Evolutionary conservation across 2,888 invertebrate genomes (phyloP), one percentile per base, ranked within the genome.

Genomic region (Aspidiotus rigidus): DNA sequence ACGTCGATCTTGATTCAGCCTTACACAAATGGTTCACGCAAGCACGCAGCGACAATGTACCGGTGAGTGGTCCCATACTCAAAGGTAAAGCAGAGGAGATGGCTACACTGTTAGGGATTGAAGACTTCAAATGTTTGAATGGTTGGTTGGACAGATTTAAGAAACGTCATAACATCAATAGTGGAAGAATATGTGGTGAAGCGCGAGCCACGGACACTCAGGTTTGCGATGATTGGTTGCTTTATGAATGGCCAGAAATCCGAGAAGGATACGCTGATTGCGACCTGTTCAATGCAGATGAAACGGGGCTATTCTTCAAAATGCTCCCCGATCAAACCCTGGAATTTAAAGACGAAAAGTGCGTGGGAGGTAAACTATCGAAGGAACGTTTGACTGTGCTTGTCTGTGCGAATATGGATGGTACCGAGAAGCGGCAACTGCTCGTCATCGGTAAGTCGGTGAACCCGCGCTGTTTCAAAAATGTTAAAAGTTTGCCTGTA

Each of bases 361-460:
- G 77, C 69, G 72, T 71, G 17, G 76, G 76, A 40, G 76, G 77
- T 57, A 77, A 77, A 73, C 71, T 75, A 64, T 76, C 76, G 60
- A 77, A 77, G 72, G 74, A 71, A 15, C 41, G 69, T 28, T 28
- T 71, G n/a, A 71, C 64, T n/a, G 64, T 71, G 53, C 55, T 70
- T 53, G 13, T 71, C 57, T 75, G 67, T 41, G 61, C 42, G 44
- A 70, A 70, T 49, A 70, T 64, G 53, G 10, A 53, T 28, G 71
- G 71, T 13, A 57, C 62, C n/a, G 74, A 75, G 72, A 77, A 77
- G 76, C 72, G 73, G 39, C 63, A 44, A 44, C 73, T 72, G 44
- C 70, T 76, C 6, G 70, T 76, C n/a, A 77, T 77, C 41, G 77
- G 77, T 17, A 77, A 76, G 74, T 67, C 74, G 53, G 73, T 74